Evolutionary conservation across 2,113 vertebrate genomes (phyloP), one percentile per base, ranked within the genome.

Genomic region (Plestiodon gilberti): DNA sequence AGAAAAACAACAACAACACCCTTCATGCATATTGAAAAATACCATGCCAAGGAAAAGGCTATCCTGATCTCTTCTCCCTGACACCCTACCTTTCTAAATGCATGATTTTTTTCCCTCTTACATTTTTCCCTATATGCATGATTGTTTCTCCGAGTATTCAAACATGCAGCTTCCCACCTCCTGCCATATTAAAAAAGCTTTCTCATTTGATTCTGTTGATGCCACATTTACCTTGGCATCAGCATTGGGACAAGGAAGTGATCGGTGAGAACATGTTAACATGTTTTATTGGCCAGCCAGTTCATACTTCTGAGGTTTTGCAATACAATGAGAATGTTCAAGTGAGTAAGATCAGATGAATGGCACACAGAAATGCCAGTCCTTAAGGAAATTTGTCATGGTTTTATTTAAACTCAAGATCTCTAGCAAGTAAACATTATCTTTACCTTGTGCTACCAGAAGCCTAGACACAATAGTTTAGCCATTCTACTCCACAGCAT

Each of bases 331-430:
- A 84, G 38, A 84, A 75, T 33, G 40, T 3, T 43, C 8, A 57
- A 43, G 1, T 81, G 30, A 75, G 74, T 33, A 85, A 78, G 52
- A 15, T 15, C n/a, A 57, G 79, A 61, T 43, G 4, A 86, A 1
- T 1, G 35, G 38, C 65, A 84, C 64, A 65, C 25, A 3, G 7
- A 1, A 23, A 11, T 67, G 35, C 38, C 88, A 85, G 30, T 75
- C 0, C 0, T 69, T 13, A 0, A 61, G 73, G 43, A 80, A 33
- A 1, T 20, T 6, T 81, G 2, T 35, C 77, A 23, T 8, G n/a
- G 23, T 23, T 17, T 23, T 25, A 35, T 33, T 57, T 4, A 33
- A 0, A 0, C 75, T 40, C 8, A 57, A 40, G 57, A 81, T 18
- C 6, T n/a, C 75, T 15, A 48, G 70, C 20, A 89, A 17, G 55